These are phyloP conservation scores for Oryzias curvinotus DNA, from an alignment of 2,113 vertebrate species.

Conservation along the genomic window DNA sequence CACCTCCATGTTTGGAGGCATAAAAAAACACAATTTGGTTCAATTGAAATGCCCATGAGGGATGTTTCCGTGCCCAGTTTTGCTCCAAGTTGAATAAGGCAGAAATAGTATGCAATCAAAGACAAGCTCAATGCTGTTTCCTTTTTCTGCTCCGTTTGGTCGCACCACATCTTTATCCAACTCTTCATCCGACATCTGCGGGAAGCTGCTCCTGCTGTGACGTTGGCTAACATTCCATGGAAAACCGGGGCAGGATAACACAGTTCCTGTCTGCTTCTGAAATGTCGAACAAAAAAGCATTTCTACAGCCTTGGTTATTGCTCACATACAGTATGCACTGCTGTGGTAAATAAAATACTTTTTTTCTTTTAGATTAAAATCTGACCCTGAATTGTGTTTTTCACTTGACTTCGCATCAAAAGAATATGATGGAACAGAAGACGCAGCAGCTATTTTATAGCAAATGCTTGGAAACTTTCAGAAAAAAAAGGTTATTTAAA, in stretches of 20 bases:
- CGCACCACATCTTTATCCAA: constrained; percentile 18
- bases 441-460: not conserved
- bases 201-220: constrained; percentile 18
- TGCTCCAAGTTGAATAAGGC: not conserved
- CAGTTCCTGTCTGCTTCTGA: constrained; percentile 15
- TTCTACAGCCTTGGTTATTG: constrained; percentile 14
- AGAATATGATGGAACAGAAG: not conserved
- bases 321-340: constrained; percentile 11
- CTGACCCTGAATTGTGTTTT: too few species aligned
- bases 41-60: constrained; percentile 2
- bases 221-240: constrained; percentile 6
- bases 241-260: constrained; percentile 24
- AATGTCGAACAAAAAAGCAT: constrained; percentile 5
- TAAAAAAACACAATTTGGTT: constrained; percentile 19
- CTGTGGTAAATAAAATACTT: not conserved
- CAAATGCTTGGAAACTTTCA: too few species aligned
- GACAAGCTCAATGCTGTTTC: constrained; percentile 13
- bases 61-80: constrained; percentile 11
- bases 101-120: constrained; percentile 7
- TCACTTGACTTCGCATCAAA: too few species aligned
- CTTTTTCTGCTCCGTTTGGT: constrained; percentile 12
- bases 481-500: too few species aligned
- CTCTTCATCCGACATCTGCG: constrained; percentile 16
- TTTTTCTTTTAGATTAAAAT: not conserved
- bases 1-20: not conserved